Base-by-base conservation (phyloP, 2,113 vertebrate species). In the Cavia aperea region DNA sequence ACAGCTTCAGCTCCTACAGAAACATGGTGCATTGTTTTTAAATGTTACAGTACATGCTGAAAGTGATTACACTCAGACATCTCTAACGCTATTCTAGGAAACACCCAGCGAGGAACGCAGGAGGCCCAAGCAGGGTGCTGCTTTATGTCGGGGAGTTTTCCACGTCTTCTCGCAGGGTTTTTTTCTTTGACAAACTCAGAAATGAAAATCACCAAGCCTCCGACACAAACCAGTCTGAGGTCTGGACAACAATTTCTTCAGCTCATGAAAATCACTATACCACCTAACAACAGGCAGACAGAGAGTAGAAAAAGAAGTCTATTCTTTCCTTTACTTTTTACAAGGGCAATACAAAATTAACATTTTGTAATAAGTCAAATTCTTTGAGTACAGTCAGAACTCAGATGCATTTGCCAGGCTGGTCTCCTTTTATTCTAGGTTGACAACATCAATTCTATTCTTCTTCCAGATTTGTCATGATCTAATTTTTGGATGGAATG, bases 151-250 rank as follows among this genome's bases (percentile, higher is more conserved):
- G 56, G 58, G 24, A 46, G 12, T 43, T 79, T 95, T 51, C 75
- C 58, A 11, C 29, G 63, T 89, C 58, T 83, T 89, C 29, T 33
- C 56, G 7, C 9, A 43, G 54, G 75, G 16, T 33, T 7, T 83
- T 86, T 86, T 82, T 49, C 70, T 63, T 83, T 81, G 58, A n/a
- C 6, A 86, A 94, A 86, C 78, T 86, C 72, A 66, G 46, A 92
- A 89, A 88, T 88, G 87, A 92, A 95, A 92, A 62, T 31, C 56
- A 94, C 56, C 63, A 89, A 95, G 58, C 7, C 16, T 84, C 26
- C 58, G 29, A 86, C 10, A 43, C 49, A 49, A 39, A 68, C 33
- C 43, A 70, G 43, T 54, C 63, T 31, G 39, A 68, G 58, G 83
- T 54, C 85, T 86, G 29, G 70, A 81, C 2, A 29, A 29, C 13